Evolutionary conservation across 2,113 vertebrate genomes (phyloP), one percentile per base, ranked within the genome.

Genomic region (Hippocampus abdominalis): DNA sequence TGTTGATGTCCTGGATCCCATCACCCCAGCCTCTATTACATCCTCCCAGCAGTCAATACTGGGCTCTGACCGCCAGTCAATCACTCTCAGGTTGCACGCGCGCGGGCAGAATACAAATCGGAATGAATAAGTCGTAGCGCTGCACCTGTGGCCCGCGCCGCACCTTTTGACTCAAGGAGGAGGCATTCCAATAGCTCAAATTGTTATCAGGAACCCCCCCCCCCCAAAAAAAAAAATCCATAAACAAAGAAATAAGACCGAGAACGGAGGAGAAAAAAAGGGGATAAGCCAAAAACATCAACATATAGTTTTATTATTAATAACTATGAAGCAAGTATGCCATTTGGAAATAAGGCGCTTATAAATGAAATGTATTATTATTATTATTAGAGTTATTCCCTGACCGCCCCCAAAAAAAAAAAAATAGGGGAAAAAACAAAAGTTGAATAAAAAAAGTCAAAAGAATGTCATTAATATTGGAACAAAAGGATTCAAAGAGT

Each of bases 11-110:
- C 86, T 80, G 82, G 65, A 89, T 86, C 83, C 89, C 84, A 89
- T 86, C 83, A 87, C 84, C 81, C 76, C 72, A 72, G 78, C 87
- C 88, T 86, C 87, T 76, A 86, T 89, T 87, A 87, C 85, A 89
- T 89, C 90, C 86, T 83, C 85, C 79, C 76, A 85, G 83, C 80
- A 90, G 88, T 91, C 90, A 84, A 90, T 91, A 89, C 83, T 66
- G 70, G 62, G 76, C 81, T 86, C 85, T 79, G 81, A 84, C 86
- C 76, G 40, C 81, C 85, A 86, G 81, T 88, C 89, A 90, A 46
- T 89, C 88, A 87, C 74, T 81, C 81, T 86, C 83, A 78, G 77
- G 75, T 81, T 86, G 70, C 85, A 74, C 77, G 74, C 75, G 84
- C 82, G 69, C 74, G 48, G 69, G 70, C 80, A 69, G 87, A 88